Evolutionary conservation across 2,888 invertebrate genomes (phyloP), one percentile per base, ranked within the genome.

Genomic region (Isoperla grammatica): DNA sequence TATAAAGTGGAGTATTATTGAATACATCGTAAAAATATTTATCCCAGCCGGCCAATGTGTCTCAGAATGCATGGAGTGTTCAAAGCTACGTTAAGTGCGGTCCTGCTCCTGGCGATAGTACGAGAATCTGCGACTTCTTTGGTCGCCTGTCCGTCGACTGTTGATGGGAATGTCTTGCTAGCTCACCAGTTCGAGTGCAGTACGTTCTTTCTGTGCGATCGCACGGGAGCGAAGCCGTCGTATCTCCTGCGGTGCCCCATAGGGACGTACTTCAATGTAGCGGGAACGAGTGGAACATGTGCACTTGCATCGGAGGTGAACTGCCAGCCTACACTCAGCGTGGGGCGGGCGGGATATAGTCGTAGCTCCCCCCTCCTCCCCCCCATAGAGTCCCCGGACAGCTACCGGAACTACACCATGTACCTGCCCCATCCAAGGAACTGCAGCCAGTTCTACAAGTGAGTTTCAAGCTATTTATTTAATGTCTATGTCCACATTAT

Each of bases 181-280:
- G 39, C 53, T 6, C 57, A 57, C 22, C 57, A 57, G 23, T 57
- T 57, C 39, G 57, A 57, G 20, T 57, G 57, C 20, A 46, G 46
- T 22, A 35, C 45, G 11, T 57, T 57, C 57, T 57, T 35, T 20
- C 37, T 48, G 19, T 57, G 57, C 19, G 48, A 48, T 19, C 17
- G 29, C 37, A 1, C 35, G 13, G 29, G 40, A 19, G 12, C 6
- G 5, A 57, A 35, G 23, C 57, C 57, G 12, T 35, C 46, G 13
- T 57, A 23, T 37, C n/a, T 57, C 15, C 35, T 57, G 29, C 57
- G 57, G 5, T 57, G 57, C 15, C 57, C 57, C 2, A 17, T 29
- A 1, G 57, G 57, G 5, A 15, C 43, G 48, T 20, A 37, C 19
- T 57, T 57, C 57, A 46, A 9, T 23, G 17, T n/a, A 2, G 20